Evolutionary conservation across 1,140 invertebrate species (phyloP).

Genomic region (Cydia pomonella): DNA sequence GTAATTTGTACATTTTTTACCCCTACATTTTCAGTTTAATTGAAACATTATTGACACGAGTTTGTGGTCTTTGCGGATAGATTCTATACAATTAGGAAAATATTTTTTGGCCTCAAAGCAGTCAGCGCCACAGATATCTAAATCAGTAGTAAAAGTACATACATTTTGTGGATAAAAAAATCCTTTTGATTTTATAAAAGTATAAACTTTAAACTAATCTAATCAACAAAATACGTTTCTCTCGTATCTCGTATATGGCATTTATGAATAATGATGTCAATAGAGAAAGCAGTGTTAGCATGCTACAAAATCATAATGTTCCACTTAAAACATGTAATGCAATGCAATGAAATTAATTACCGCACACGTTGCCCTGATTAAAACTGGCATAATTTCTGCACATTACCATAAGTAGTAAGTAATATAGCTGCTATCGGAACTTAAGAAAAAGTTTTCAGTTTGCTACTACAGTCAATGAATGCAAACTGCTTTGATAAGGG

Average conservation of each 20-base stretch:
- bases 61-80: too few relatives aligned
- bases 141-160: too few relatives aligned
- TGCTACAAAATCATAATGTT: background rate
- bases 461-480: constrained; percentile 43
- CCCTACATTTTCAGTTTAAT: too few relatives aligned
- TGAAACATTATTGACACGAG: too few relatives aligned
- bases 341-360: constrained; percentile 22
- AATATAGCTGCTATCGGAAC: constrained; percentile 2
- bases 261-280: background rate
- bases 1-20: too few relatives aligned
- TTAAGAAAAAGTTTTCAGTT: background rate
- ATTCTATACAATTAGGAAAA: too few relatives aligned
- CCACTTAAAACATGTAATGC: background rate
- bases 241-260: background rate
- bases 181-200: too few relatives aligned
- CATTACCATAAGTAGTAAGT: constrained; percentile 28
- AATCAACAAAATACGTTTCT: too few relatives aligned
- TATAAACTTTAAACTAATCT: too few relatives aligned
- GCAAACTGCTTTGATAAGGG: constrained; percentile 43
- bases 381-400: constrained; percentile 15
- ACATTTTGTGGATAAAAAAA: too few relatives aligned
- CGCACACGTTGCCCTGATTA: constrained; percentile 6
- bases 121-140: too few relatives aligned
- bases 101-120: too few relatives aligned
- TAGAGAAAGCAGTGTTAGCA: constrained; percentile 18